Evolutionary conservation across 2,888 invertebrate genomes (phyloP), one percentile per base, ranked within the genome.

Genomic region (Lasioglossum oenotherae): DNA sequence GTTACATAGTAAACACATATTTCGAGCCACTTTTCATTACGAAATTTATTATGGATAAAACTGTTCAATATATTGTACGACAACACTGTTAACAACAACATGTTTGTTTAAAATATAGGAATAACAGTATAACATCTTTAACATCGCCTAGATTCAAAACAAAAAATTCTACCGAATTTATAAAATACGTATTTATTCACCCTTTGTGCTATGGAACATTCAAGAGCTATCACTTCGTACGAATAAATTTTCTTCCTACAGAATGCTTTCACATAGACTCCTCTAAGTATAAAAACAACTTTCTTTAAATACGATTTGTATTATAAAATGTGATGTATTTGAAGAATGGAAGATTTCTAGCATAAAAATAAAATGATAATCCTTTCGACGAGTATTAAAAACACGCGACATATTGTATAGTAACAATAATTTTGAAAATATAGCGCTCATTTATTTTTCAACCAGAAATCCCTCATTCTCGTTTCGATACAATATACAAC

Each of bases 51-150:
- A 19, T 27, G 27, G 35, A 82, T 49, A 67, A 64, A 76, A n/a
- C 3, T 67, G 16, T 19, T 23, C 44, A 53, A 60, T 53, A 27
- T 82, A 57, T 57, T 67, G 23, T 44, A 41, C 67, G 46, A 78
- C 74, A 69, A 78, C 74, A 71, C 27, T 71, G 69, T 67, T 81
- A 81, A 81, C 84, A 83, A 76, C 71, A 78, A 78, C 35, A 27
- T 82, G 53, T 53, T 82, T 27, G 35, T 69, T 57, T 74, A 83
- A 78, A 78, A 78, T 82, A 72, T 82, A 60, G 57, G n/a, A 81
- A 78, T 78, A 81, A 82, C 46, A 49, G 38, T 82, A 69, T 4
- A 81, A 75, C 38, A 81, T 57, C 46, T 73, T 72, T 80, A 82
- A 82, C 80, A 80, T 35, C n/a, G 64, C 16, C 44, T 71, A 77